Base-by-base conservation (phyloP, 2,888 invertebrate genomes). In the Chrysolina americana region DNA sequence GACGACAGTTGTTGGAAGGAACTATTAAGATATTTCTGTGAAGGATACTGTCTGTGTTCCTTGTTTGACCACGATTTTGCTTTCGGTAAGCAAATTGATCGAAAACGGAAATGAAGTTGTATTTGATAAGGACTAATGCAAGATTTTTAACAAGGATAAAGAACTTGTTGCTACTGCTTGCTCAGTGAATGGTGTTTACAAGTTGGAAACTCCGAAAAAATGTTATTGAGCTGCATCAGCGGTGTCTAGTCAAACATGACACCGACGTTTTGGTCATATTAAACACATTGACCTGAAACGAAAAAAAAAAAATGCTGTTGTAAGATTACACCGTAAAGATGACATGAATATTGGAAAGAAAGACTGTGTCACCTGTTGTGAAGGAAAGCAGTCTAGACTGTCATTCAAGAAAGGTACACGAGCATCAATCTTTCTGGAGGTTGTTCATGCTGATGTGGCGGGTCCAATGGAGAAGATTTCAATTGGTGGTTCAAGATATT, bases 401-500 rank as follows among this genome's bases (percentile, higher is more conserved):
- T 17, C 17, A n/a, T 50, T 50, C 17, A n/a, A 50, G 17, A 17
- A 50, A 50, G 50, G 17, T 17, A 50, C n/a, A 50, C 50, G n/a
- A n/a, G 1, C 50, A n/a, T n/a, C 15, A 50, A 17, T 11, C 50
- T 15, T 50, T 2, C 50, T 50, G 15, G 50, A 50, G 8, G 15
- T 50, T 10, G 65, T 75, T 23, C 77, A 78, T 68, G 70, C 62
- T 23, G 76, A 76, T 63, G 56, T 76, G 23, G 69, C 66, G 41
- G 73, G 66, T 10, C 81, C 11, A 79, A 82, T 81, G 79, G 78
- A 73, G 75, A 64, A 6, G 15, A 28, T 10, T 76, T 79, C 44
- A 44, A 72, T 71, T 76, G 78, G 44, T 77, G 79, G 19, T 53
- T 59, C 79, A 15, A 79, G 70, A 62, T 85, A 83, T 76, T 83